Evolutionary conservation across 2,888 invertebrate genomes (phyloP).

Genomic region (Tiliacea citrago): DNA sequence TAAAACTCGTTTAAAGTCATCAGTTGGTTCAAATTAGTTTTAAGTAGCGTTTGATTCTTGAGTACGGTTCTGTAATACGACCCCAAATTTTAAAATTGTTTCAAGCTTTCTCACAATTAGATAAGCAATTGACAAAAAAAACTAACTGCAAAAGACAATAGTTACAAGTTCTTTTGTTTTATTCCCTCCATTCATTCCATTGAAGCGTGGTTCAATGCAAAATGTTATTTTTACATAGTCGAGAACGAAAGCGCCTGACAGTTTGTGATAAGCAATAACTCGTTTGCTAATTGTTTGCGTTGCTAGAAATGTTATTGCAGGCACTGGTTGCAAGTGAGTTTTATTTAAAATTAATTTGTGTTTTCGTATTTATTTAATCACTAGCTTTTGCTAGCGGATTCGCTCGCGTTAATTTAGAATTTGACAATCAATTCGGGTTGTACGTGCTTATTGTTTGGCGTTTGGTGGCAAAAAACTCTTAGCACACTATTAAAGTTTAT

Average conservation of each 20-base stretch:
- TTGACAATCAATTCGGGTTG: too few relatives aligned
- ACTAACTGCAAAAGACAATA: constrained; percentile 47
- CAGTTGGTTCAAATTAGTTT: too few relatives aligned
- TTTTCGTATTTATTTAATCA: constrained; percentile 11
- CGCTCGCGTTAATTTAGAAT: too few relatives aligned
- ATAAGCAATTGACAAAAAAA: constrained; percentile 1
- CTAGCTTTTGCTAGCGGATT: too few relatives aligned
- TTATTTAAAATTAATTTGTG: background rate
- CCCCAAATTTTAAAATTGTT: too few relatives aligned
- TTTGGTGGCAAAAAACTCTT: too few relatives aligned
- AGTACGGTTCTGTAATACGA: too few relatives aligned
- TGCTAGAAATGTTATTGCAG: constrained; percentile 64
- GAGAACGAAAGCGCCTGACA: constrained; percentile 73
- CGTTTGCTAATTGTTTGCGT: constrained; percentile 67
- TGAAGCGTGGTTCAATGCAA: constrained; percentile 53
- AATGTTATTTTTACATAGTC: constrained; percentile 59
- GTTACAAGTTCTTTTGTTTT: constrained; percentile 58
- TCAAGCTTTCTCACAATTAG: too few relatives aligned
- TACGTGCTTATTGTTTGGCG: too few relatives aligned
- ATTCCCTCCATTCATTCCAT: constrained; percentile 53
- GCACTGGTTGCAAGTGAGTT: constrained; percentile 21
- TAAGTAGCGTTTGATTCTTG: too few relatives aligned
- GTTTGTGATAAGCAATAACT: constrained; percentile 73
- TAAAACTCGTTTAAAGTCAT: too few relatives aligned
- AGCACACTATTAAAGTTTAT: too few relatives aligned